phyloP scores from a whole-genome alignment of 2,113 vertebrate genomes.

The Pachypanchax playfairii region DNA sequence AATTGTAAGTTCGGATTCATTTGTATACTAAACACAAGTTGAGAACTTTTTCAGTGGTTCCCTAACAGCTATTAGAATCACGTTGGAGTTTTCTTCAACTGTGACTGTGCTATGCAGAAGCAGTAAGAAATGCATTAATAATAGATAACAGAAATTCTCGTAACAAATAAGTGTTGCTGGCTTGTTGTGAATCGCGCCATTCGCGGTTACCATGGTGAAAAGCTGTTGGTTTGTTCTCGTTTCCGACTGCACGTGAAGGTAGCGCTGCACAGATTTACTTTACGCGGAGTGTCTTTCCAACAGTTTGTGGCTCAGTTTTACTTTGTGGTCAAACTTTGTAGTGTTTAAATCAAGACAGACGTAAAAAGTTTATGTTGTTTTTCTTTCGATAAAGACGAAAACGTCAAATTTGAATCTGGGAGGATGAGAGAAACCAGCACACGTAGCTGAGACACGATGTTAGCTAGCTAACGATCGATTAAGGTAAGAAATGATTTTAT shows the following conservation, averaged over 20 bases:
- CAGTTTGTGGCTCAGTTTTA: constrained; percentile 11
- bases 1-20: not conserved
- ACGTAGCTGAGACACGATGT: constrained; percentile 59
- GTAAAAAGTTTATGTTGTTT: not conserved
- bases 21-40: not conserved
- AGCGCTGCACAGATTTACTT: constrained; percentile 30
- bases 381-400: not conserved
- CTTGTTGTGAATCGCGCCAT: not conserved
- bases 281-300: not conserved
- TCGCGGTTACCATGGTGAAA: constrained; percentile 35
- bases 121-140: not conserved
- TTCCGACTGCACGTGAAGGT: constrained; percentile 31
- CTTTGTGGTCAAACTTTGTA: not conserved
- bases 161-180: not conserved
- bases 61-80: not conserved
- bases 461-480: constrained; percentile 56
- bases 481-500: constrained; percentile 50
- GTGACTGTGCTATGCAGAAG: not conserved
- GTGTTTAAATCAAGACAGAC: not conserved
- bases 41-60: rapidly evolving
- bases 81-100: not conserved
- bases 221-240: not conserved
- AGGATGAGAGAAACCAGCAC: constrained; percentile 40
- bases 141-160: not conserved
- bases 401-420: constrained; percentile 44